Evolutionary conservation across 2,888 invertebrate species (phyloP).

Genomic region (Listrodromus nycthemerus): DNA sequence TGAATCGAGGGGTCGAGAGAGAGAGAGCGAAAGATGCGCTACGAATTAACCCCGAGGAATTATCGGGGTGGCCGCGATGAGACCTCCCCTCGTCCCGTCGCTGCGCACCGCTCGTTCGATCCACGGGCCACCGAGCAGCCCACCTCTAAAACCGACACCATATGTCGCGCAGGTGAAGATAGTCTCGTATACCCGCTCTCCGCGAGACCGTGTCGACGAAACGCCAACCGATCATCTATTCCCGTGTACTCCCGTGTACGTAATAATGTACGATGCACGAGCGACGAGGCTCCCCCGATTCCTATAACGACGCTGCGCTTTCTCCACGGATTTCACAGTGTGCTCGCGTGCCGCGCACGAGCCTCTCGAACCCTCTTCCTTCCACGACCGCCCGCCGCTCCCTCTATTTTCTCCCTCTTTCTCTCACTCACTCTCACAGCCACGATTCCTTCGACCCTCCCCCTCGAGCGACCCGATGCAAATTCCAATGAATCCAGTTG

Average conservation of each 20-base stretch:
- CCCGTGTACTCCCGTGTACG: too few species aligned
- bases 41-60: conserved; percentile 78
- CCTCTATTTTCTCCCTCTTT: not conserved
- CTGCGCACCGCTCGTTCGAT: conserved; percentile 15
- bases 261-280: not conserved
- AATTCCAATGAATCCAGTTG: conserved; percentile 15
- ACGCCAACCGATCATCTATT: conserved; percentile 17
- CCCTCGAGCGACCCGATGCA: conserved; percentile 13
- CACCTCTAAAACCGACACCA: conserved; percentile 73
- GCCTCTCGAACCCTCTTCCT: conserved; percentile 48
- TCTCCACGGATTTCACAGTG: conserved; percentile 63
- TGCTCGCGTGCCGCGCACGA: conserved; percentile 65
- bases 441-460: conserved; percentile 9
- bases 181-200: conserved; percentile 60
- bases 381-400: not conserved
- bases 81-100: conserved; percentile 68
- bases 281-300: conserved; percentile 56
- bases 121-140: conserved; percentile 74
- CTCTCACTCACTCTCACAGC: too few species aligned
- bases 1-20: conserved; percentile 63
- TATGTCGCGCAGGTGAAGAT: conserved; percentile 82
- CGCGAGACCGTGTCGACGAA: conserved; percentile 63
- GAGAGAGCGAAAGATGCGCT: too few species aligned
- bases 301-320: conserved; percentile 50
- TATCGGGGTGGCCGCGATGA: conserved; percentile 70